phyloP scores from a whole-genome alignment of 2,113 vertebrate genomes.

The Ibidorhyncha struthersii region DNA sequence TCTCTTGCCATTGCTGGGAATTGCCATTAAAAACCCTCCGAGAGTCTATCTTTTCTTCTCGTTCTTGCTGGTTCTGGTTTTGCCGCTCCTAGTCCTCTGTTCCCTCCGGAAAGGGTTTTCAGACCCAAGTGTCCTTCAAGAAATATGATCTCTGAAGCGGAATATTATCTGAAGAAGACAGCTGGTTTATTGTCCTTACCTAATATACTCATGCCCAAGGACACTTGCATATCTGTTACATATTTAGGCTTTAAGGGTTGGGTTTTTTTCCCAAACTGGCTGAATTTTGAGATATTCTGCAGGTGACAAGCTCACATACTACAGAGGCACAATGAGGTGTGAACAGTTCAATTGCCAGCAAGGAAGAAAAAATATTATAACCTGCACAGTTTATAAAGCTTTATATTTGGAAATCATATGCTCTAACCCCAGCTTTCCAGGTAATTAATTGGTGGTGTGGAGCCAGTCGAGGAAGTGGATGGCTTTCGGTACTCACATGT shows the following conservation, averaged over 20 bases:
- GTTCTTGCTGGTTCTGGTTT: background rate
- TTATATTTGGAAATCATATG: constrained; percentile 15
- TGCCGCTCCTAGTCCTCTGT: background rate
- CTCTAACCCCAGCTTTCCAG: background rate
- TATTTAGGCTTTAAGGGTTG: background rate
- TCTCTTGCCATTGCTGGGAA: background rate
- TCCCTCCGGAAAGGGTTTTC: background rate
- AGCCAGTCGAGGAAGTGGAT: background rate
- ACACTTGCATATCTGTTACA: background rate
- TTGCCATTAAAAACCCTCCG: accelerated
- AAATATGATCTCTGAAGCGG: background rate
- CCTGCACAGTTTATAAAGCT: background rate
- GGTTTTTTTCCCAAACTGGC: background rate
- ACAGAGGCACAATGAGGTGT: background rate
- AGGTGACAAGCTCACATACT: background rate
- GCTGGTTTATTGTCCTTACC: background rate
- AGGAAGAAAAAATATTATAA: constrained; percentile 14
- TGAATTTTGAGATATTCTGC: background rate
- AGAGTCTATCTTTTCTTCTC: background rate
- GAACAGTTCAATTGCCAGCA: constrained; percentile 1
- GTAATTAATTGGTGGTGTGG: background rate
- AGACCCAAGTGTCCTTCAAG: background rate
- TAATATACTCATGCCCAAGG: background rate
- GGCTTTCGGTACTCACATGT: background rate
- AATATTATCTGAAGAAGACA: constrained; percentile 2